phyloP scores from a whole-genome alignment of 2,888 invertebrate species.

The Leptarthrus brevirostris region DNA sequence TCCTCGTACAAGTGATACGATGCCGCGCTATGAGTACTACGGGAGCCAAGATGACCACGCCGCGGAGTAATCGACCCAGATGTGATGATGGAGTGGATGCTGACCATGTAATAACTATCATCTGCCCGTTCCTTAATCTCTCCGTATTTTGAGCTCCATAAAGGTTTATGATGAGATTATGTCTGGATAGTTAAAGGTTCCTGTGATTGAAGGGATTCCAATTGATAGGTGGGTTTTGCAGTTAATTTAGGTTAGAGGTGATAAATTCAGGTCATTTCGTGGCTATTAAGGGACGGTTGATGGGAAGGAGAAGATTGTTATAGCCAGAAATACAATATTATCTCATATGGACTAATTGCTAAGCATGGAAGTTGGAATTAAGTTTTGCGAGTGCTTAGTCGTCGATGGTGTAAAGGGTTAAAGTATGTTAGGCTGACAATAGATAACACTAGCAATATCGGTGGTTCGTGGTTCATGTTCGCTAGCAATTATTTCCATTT shows the following conservation, averaged over 20 bases:
- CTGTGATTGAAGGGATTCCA: conserved; percentile 42
- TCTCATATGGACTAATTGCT: too few relatives aligned
- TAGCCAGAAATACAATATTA: too few relatives aligned
- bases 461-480: too few relatives aligned
- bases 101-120: background rate
- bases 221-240: conserved; percentile 32
- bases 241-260: conserved; percentile 36
- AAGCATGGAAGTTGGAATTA: too few relatives aligned
- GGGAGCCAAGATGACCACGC: conserved; percentile 12
- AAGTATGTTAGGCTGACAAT: too few relatives aligned
- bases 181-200: conserved; percentile 25
- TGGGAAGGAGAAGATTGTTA: too few relatives aligned
- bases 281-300: background rate
- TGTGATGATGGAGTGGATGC: background rate
- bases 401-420: too few relatives aligned
- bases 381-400: too few relatives aligned
- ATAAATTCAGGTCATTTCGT: background rate
- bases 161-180: conserved; percentile 42
- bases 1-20: conserved; percentile 24
- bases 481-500: too few relatives aligned
- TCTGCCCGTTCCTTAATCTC: background rate
- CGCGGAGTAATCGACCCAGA: conserved; percentile 3
- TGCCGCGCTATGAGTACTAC: conserved; percentile 19
- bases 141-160: background rate
- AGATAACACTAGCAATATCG: too few relatives aligned